Evolutionary conservation across 1,140 invertebrate species (phyloP), one percentile per base, ranked within the genome.

Genomic region (Orius insidiosus): DNA sequence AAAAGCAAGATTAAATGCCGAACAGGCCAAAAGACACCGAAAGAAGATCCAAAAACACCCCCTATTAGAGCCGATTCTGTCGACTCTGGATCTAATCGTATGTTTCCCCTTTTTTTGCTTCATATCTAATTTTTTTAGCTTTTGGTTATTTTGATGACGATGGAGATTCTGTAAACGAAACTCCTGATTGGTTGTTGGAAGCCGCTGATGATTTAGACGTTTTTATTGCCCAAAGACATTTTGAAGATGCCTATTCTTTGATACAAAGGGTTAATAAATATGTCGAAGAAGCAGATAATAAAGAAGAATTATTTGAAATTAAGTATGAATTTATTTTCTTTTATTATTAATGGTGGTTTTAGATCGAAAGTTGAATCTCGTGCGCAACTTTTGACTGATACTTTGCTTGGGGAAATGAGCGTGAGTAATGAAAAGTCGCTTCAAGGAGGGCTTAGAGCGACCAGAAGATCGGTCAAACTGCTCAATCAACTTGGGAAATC

Each of bases 161-260:
- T n/a, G n/a, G n/a, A n/a, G n/a, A n/a, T n/a, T n/a, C n/a, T n/a
- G n/a, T n/a, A n/a, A n/a, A n/a, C 3, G 37, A 39, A 15, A 44
- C 76, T 19, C 85, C 85, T 1, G 88, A 93, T 53, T 97, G 93
- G 93, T 62, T 98, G 19, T 57, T 78, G 45, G 92, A 96, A 63
- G 73, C 92, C 0, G 78, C 86, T 13, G 93, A 97, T 61, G 92
- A 98, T 63, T 67, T 98, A 16, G 93, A 98, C 67, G 92, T 96
- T n/a, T 79, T 80, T 49, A 89, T 98, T 53, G 94, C 93, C n/a
- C 89, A 97, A 62, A 72, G 94, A 54, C 87, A 96, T 59, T 96
- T 97, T 62, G 89, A 96, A 62, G 85, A 92, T 59, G 90, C 94
- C 13, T 85, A 93, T 48, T 73, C 76, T 49, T 66, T 95, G 6